Conservation (phyloP, 2,113 vertebrate genomes). For the Anguilla rostrata region DNA sequence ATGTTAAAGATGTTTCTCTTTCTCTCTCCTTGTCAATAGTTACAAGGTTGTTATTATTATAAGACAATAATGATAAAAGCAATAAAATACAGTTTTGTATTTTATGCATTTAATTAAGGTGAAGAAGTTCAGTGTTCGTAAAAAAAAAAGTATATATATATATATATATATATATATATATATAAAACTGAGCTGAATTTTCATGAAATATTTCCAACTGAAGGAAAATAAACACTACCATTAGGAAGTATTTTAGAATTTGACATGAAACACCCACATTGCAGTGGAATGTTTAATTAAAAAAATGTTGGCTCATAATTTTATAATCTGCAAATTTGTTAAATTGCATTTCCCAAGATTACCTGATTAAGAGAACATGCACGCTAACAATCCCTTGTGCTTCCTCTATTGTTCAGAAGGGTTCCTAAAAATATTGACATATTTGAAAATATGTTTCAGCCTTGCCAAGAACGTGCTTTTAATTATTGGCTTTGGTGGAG, state of each 20-base stretch:
- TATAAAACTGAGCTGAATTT: conserved; percentile 17
- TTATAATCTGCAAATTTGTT: conserved; percentile 60
- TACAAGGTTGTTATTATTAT: no score
- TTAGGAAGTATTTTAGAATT: conserved; percentile 37
- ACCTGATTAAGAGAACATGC: conserved; percentile 59
- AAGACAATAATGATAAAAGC: background rate
- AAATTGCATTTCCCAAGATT: conserved; percentile 52
- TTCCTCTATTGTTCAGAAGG: conserved; percentile 70
- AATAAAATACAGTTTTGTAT: background rate
- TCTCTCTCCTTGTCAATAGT: no score
- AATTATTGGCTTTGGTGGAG: conserved; percentile 65
- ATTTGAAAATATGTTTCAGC: conserved; percentile 63
- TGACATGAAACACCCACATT: conserved; percentile 53
- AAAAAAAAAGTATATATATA: background rate
- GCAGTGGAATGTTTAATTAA: conserved; percentile 50
- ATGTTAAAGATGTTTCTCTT: background rate
- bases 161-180: no score
- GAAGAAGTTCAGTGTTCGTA: background rate
- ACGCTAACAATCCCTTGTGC: conserved; percentile 73
- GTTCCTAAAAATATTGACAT: conserved; percentile 62
- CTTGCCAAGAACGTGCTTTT: conserved; percentile 61
- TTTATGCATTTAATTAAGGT: background rate
- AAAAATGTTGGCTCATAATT: conserved; percentile 51
- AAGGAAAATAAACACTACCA: conserved; percentile 26
- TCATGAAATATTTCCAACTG: conserved; percentile 35